Evolutionary conservation across 2,888 invertebrate genomes (phyloP), one percentile per base, ranked within the genome.

Genomic region (Dioctria rufipes): DNA sequence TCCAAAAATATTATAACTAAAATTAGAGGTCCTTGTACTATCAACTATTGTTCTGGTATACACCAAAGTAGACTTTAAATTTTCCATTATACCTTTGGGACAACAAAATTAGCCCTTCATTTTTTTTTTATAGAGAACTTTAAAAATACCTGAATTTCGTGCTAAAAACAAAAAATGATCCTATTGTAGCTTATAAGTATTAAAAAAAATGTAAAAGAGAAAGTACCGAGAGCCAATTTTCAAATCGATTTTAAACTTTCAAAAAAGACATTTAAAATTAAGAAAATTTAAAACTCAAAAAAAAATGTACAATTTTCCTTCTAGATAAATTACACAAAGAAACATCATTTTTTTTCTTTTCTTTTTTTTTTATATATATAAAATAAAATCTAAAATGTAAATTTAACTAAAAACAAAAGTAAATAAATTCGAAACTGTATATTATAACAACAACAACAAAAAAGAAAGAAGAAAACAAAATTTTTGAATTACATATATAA

Each of bases 231-330:
- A 61, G 63, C 77, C 61, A 61, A 77, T 63, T 77, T 61, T 77
- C 46, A 77, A 77, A 77, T 25, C 61, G 63, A 77, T 63, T 63
- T 77, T 63, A 77, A 77, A 43, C 42, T 40, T 43, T 13, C 25
- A 61, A 40, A 60, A 11, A 39, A 60, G 58, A 75, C 25, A 25
- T 25, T 25, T 25, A 25, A 25, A 25, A 25, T 25, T 25, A 71
- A 51, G 71, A 54, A 71, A 71, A 9, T 40, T 69, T 39, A 66
- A 8, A 66, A 66, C 46, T 11, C 9, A 25, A 61, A 60, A 25
- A 61, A 60, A 61, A 77, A 77, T 77, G 77, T 77, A 77, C 77
- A 77, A 77, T 63, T 63, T 60, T 77, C 63, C 77, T 63, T 77
- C 77, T 77, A 77, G 77, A 63, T 77, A 77, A 77, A 39, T 61